phyloP scores from a whole-genome alignment of 1,140 invertebrate genomes.

The Charaxes varanes region DNA sequence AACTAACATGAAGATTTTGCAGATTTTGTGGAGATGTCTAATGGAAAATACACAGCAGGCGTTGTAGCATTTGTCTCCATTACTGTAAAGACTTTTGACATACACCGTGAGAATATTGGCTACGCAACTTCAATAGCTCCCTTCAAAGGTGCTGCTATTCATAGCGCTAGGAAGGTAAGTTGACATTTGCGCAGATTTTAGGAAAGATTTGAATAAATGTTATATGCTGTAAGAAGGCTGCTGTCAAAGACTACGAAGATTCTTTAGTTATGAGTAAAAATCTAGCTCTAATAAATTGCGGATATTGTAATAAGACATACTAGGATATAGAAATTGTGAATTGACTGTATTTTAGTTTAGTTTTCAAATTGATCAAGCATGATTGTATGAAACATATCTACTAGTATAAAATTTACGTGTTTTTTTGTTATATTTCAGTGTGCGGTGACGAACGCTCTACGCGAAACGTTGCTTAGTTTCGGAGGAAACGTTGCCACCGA shows the following conservation, averaged over 20 bases:
- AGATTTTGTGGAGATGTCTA: slow-evolving; percentile 63
- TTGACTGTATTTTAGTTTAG: no score
- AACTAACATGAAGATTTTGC: neutral
- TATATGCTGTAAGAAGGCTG: no score
- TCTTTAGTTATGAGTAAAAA: no score
- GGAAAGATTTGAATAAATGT: no score
- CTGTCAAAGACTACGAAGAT: no score
- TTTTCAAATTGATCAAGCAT: no score
- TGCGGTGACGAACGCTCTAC: slow-evolving; percentile 65
- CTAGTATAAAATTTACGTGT: no score
- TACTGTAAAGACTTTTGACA: slow-evolving; percentile 53
- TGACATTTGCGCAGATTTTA: neutral
- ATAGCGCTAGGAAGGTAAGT: slow-evolving; percentile 63
- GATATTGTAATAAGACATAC: no score
- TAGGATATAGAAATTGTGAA: no score
- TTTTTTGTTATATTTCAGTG: slow-evolving; percentile 42
- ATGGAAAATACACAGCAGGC: slow-evolving; percentile 60
- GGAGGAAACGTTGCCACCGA: slow-evolving; percentile 53
- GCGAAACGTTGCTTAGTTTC: slow-evolving; percentile 64
- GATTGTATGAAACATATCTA: no score
- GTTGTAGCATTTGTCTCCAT: slow-evolving; percentile 65
- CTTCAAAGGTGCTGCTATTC: slow-evolving; percentile 62
- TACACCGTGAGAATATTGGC: slow-evolving; percentile 66
- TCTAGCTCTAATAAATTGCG: no score
- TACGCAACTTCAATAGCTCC: slow-evolving; percentile 53